Evolutionary conservation across 2,888 invertebrate species (phyloP), one percentile per base, ranked within the genome.

Genomic region (Zygothrica quintamaculata): DNA sequence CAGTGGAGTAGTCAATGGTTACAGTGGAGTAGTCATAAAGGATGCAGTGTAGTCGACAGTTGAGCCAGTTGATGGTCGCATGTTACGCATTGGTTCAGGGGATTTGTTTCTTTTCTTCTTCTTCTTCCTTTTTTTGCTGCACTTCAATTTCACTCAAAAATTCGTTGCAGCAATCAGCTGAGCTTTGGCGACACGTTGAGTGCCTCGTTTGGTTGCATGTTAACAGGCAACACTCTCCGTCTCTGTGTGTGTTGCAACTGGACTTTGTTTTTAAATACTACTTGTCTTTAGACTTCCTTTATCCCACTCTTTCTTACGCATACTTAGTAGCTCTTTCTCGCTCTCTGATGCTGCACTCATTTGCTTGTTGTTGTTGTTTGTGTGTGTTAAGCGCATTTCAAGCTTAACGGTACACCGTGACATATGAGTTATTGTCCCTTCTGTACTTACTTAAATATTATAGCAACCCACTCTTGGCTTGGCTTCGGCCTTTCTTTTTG

Each of bases 371-470:
- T 29, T 5, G 29, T 29, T 46, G 47, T 57, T 61, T 64, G 52
- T 52, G 60, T 60, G 36, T 65, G 71, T 74, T 78, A 88, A 86
- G 84, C 88, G 66, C 71, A 75, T 80, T 84, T 87, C 58, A 71
- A 65, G 88, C 88, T 88, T 88, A 88, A 84, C 88, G 72, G 78
- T 64, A 70, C 65, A 61, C 62, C 47, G 39, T 73, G 67, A 65
- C 79, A 68, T 62, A 70, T 87, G 88, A 87, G 78, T 86, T 86
- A 87, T 88, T 70, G 53, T 58, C 44, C 34, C 39, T 26, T 18
- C 31, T n/a, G 31, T 16, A 66, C 55, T 56, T 37, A 53, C 42
- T 48, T 62, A 55, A 33, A 26, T 57, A 56, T 7, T 29, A n/a
- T 9, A 29, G 29, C 9, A 29, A 5, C 9, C 29, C n/a, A 43